A percentile compares a stretch with the other conserved stretches of the same genome.
Conservation (phyloP, 2,797 vertebrate genomes). For the Anas bernieri region DNA sequence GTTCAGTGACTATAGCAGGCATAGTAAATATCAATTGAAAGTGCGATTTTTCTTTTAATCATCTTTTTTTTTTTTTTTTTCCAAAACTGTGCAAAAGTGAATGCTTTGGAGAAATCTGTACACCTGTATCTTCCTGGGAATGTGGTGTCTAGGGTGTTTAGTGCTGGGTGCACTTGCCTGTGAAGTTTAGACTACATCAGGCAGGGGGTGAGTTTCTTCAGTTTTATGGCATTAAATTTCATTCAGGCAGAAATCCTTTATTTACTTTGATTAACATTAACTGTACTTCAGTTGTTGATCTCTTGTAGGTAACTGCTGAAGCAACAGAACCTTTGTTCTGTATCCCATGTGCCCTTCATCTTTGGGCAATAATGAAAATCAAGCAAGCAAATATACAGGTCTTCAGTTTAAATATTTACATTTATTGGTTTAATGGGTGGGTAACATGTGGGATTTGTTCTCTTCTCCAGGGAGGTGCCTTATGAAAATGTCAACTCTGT, state of each 20-base stretch:
- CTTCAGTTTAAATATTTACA: not conserved
- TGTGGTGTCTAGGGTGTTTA: not conserved
- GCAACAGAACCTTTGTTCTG: not conserved
- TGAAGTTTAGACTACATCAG: not conserved
- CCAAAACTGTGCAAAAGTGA: not conserved
- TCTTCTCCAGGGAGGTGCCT: not conserved
- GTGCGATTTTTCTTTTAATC: conserved; percentile 37
- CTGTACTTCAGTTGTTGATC: not conserved
- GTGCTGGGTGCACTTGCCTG: not conserved
- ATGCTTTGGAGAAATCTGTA: not conserved
- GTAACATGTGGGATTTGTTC: not conserved
- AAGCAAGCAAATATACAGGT: not conserved
- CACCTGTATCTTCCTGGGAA: not conserved
- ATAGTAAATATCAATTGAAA: conserved; percentile 54
- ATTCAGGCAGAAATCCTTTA: not conserved
- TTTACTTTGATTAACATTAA: not conserved
- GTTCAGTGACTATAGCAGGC: conserved; percentile 16
- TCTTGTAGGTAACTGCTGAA: not conserved
- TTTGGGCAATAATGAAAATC: not conserved
- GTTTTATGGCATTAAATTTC: not conserved
- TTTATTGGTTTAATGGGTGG: not conserved
- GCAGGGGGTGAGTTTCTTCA: not conserved
- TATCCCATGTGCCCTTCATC: not conserved
- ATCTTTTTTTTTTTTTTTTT: not conserved
- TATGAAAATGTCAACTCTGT: not conserved